Evolutionary conservation across 2,888 invertebrate species (phyloP).

Genomic region (Athalia circularis): DNA sequence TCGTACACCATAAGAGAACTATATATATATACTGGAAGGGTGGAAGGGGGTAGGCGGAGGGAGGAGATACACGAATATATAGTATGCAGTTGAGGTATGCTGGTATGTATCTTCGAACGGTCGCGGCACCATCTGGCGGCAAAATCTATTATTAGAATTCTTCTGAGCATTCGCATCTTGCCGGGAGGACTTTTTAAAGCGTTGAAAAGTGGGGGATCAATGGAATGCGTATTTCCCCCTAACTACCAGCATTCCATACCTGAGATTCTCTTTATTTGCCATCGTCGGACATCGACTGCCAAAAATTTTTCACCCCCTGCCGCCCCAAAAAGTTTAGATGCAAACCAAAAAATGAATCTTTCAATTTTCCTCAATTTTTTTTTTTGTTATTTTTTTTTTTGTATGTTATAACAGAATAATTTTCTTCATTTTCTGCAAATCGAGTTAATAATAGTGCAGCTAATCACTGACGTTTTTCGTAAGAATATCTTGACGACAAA

Average conservation of each 20-base stretch:
- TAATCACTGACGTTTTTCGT: neutral
- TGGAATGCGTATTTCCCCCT: constrained; percentile 34
- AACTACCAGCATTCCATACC: constrained; percentile 42
- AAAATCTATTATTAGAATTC: constrained; percentile 57
- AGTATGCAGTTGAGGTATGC: constrained; percentile 9
- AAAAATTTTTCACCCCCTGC: too few species aligned
- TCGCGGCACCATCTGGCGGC: constrained; percentile 58
- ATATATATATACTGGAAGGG: neutral
- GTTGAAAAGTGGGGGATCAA: constrained; percentile 3
- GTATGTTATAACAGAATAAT: neutral
- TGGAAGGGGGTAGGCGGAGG: neutral
- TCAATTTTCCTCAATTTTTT: neutral
- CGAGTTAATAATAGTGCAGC: neutral
- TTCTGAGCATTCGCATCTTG: constrained; percentile 40
- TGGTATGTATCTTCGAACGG: constrained; percentile 46
- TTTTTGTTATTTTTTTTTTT: neutral
- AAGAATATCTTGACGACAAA: neutral
- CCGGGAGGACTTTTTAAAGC: constrained; percentile 28
- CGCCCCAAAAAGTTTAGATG: neutral
- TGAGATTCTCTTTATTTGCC: constrained; percentile 36
- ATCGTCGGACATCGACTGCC: constrained; percentile 43
- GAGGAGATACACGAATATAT: neutral
- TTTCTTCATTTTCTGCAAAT: neutral
- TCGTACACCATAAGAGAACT: constrained; percentile 28
- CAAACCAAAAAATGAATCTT: neutral